These are phyloP conservation scores for Neomorphus geoffroyi DNA, from an alignment of 2,797 vertebrate species.

Conservation along the genomic window DNA sequence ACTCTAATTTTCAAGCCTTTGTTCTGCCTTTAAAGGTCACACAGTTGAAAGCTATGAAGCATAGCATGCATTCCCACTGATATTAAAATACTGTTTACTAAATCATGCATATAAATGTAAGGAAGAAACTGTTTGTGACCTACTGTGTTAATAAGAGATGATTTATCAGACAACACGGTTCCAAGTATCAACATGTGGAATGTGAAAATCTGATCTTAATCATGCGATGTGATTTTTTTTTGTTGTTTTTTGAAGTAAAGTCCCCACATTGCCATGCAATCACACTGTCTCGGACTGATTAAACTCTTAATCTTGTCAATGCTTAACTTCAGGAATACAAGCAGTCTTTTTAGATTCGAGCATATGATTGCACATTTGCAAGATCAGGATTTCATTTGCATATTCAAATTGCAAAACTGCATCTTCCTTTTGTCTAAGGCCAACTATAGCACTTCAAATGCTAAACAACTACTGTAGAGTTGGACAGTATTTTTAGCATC, in stretches of 20 bases:
- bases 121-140: slow-evolving; percentile 55
- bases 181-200: slow-evolving; percentile 49
- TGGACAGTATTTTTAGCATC: slow-evolving; percentile 69
- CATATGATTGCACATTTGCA: slow-evolving; percentile 58
- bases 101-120: slow-evolving; percentile 45
- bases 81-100: slow-evolving; percentile 59
- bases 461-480: slow-evolving; percentile 41
- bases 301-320: slow-evolving; percentile 40
- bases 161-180: slow-evolving; percentile 33
- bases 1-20: slow-evolving; percentile 63
- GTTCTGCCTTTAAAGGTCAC: slow-evolving; percentile 60
- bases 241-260: background rate
- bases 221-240: background rate
- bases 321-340: slow-evolving; percentile 45
- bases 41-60: slow-evolving; percentile 53
- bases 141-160: slow-evolving; percentile 18
- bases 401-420: slow-evolving; percentile 53
- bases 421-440: slow-evolving; percentile 55
- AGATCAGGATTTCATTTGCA: slow-evolving; percentile 55
- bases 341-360: slow-evolving; percentile 37
- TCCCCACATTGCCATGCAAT: background rate
- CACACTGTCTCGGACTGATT: slow-evolving; percentile 46
- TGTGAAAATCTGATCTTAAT: slow-evolving; percentile 35
- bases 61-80: slow-evolving; percentile 22
- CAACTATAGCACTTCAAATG: slow-evolving; percentile 37